Conservation (phyloP, 1,140 invertebrate species). For the Chelonus insularis region DNA sequence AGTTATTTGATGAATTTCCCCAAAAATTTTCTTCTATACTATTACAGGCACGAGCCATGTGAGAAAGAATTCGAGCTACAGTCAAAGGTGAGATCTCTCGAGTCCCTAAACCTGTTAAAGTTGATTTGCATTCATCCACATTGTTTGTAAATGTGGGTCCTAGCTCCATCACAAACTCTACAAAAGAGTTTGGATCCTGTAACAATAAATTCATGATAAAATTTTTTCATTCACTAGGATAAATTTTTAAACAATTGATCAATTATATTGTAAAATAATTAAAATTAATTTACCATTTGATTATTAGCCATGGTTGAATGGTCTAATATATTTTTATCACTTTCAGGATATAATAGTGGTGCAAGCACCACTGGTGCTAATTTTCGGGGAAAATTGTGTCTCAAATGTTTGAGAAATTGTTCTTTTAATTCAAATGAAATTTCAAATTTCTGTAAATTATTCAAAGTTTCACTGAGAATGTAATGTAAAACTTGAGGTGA, state of each 20-base stretch:
- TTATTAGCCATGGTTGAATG: conserved; percentile 60
- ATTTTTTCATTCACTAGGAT: too few relatives aligned
- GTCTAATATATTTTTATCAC: conserved; percentile 71
- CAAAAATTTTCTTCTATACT: conserved; percentile 71
- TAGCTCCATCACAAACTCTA: conserved; percentile 86
- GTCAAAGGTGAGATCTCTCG: conserved; percentile 77
- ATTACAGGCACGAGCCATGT: conserved; percentile 83
- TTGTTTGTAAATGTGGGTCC: conserved; percentile 85
- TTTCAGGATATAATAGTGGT: conserved; percentile 81
- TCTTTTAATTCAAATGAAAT: conserved; percentile 73
- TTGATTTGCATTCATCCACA: conserved; percentile 86
- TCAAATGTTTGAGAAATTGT: conserved; percentile 78
- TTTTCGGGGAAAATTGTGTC: conserved; percentile 84
- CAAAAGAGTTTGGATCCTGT: conserved; percentile 71
- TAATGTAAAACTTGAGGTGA: conserved; percentile 86
- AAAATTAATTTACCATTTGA: conserved; percentile 62
- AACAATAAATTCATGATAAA: too few relatives aligned
- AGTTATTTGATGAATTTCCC: conserved; percentile 42
- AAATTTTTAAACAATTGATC: too few relatives aligned
- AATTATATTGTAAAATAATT: too few relatives aligned
- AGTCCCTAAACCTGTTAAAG: conserved; percentile 74
- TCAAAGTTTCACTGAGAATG: conserved; percentile 69
- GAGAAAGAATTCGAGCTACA: conserved; percentile 80
- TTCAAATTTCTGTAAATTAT: conserved; percentile 61
- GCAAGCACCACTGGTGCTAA: conserved; percentile 85